A percentile compares a stretch with the other conserved stretches of the same genome.
These are phyloP conservation scores for Ochotona curzoniae DNA, from an alignment of 2,113 vertebrate genomes.

Conservation along the genomic window DNA sequence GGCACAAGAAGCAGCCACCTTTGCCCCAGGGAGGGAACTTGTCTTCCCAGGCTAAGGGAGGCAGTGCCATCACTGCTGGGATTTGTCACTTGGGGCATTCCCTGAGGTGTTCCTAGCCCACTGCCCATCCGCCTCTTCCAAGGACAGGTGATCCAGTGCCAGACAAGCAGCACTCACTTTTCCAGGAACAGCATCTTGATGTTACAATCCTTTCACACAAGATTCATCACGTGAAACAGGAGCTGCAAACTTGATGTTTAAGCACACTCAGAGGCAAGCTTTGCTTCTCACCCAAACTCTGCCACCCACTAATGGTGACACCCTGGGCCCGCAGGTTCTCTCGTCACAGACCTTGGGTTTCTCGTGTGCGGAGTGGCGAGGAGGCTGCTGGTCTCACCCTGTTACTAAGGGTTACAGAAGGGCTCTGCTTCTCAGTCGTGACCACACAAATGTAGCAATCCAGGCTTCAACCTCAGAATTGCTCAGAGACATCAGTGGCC, in stretches of 20 bases:
- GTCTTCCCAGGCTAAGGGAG: not conserved
- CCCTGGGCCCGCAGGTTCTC: fast-evolving
- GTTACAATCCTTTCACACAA: slow-evolving; percentile 29
- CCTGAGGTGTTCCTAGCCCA: not conserved
- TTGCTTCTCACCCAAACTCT: not conserved
- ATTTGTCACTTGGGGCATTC: not conserved
- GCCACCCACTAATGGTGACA: not conserved
- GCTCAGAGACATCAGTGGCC: not conserved
- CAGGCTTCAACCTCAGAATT: not conserved
- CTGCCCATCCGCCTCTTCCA: not conserved
- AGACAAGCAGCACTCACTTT: not conserved
- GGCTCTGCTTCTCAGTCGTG: not conserved
- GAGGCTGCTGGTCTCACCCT: fast-evolving
- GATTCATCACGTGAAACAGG: not conserved
- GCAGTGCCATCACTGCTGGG: not conserved
- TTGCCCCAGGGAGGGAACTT: not conserved
- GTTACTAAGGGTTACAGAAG: not conserved
- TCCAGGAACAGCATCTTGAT: slow-evolving; percentile 29
- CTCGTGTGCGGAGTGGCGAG: fast-evolving
- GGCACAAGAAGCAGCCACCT: not conserved
- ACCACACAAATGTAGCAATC: not conserved
- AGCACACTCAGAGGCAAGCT: not conserved
- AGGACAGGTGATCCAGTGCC: not conserved
- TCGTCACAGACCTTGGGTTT: not conserved
- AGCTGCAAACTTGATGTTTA: not conserved